Conservation (phyloP, 1,140 invertebrate species). For the Formica selysi region DNA sequence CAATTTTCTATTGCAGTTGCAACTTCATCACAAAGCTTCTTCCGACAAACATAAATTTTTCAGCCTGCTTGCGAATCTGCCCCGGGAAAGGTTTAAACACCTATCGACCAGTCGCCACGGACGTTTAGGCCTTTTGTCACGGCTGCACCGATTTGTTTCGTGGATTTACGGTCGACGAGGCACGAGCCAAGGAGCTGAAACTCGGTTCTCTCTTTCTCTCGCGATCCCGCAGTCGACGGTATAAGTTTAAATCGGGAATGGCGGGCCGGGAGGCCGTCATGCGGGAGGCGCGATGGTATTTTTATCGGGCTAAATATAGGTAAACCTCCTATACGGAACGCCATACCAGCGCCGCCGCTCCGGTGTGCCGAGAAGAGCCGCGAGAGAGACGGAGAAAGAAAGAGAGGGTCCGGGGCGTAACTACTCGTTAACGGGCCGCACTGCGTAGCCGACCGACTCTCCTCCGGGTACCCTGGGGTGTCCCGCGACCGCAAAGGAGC, state of each 20-base stretch:
- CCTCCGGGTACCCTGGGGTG: slow-evolving; percentile 74
- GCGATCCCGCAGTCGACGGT: slow-evolving; percentile 64
- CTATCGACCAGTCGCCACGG: slow-evolving; percentile 47
- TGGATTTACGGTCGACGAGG: slow-evolving; percentile 60
- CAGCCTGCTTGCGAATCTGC: slow-evolving; percentile 8
- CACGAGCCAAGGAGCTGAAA: slow-evolving; percentile 46
- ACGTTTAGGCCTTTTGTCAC: slow-evolving; percentile 60
- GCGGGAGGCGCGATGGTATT: slow-evolving; percentile 85
- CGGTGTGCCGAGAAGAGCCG: slow-evolving; percentile 51
- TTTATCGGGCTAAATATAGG: slow-evolving; percentile 86
- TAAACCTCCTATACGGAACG: slow-evolving; percentile 81
- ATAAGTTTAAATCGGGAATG: slow-evolving; percentile 84
- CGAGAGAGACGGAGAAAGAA: slow-evolving; percentile 27
- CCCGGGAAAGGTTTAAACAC: slow-evolving; percentile 40
- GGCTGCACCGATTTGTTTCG: slow-evolving; percentile 57
- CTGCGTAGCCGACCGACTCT: slow-evolving; percentile 48
- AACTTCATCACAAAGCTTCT: background rate
- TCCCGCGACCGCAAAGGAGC: slow-evolving; percentile 79
- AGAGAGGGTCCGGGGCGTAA: slow-evolving; percentile 70
- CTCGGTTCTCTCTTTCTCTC: slow-evolving; percentile 49
- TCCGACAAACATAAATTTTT: background rate
- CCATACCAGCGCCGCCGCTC: slow-evolving; percentile 71
- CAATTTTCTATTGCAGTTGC: background rate
- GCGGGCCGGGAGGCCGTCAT: slow-evolving; percentile 83
- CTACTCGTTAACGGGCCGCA: slow-evolving; percentile 79